Evolutionary conservation across 2,113 vertebrate genomes (phyloP).

Genomic region (Poecile atricapillus): DNA sequence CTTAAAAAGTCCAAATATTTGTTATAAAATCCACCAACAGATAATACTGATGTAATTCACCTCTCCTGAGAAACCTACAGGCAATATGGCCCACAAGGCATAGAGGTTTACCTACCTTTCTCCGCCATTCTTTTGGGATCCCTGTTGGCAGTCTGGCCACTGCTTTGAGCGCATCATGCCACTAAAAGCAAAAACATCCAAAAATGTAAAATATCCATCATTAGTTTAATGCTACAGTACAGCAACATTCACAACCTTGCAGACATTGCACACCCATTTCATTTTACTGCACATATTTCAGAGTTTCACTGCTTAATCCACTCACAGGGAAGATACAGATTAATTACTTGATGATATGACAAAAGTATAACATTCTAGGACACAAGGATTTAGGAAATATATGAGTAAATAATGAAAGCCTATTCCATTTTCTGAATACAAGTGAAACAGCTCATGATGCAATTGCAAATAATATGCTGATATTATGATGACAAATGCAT

Average conservation of each 20-base stretch:
- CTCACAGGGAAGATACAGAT: background rate
- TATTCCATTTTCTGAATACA: background rate
- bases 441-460: background rate
- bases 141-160: conserved; percentile 93
- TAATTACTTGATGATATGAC: background rate
- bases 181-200: conserved; percentile 74
- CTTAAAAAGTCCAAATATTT: background rate
- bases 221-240: background rate
- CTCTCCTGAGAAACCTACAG: background rate
- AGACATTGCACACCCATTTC: background rate
- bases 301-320: background rate
- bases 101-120: conserved; percentile 75
- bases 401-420: background rate
- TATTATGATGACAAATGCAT: background rate
- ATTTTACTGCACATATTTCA: background rate
- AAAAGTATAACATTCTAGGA: background rate
- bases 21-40: background rate
- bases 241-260: background rate
- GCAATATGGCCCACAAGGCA: background rate
- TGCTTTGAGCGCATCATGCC: conserved; percentile 96
- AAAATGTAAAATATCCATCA: background rate
- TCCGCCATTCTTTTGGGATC: conserved; percentile 96
- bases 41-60: background rate
- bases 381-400: background rate
- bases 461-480: background rate